Percentiles rank a stretch among this genome's conserved stretches.
Conservation (phyloP, 2,888 invertebrate genomes). For the Pyrrhopygopsis socrates region DNA sequence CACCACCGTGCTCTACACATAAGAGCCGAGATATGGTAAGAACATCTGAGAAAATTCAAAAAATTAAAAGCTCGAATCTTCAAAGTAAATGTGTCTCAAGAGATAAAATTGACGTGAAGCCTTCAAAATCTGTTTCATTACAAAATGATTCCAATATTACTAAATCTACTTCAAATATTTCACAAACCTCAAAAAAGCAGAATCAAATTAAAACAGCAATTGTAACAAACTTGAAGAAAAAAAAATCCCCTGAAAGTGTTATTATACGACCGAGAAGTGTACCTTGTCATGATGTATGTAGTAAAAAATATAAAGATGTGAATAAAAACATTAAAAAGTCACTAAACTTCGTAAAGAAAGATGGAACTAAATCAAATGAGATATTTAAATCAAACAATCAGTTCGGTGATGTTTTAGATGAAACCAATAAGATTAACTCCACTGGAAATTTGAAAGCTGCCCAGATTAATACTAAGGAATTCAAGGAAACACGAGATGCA, state of each 20-base stretch:
- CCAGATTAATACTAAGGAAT: conserved; percentile 91
- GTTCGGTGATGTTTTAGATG: conserved; percentile 92
- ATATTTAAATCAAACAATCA: conserved; percentile 90
- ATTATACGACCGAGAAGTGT: conserved; percentile 90
- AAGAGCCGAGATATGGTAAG: conserved; percentile 93
- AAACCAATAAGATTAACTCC: conserved; percentile 90
- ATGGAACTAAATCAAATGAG: conserved; percentile 71
- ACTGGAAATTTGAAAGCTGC: conserved; percentile 88
- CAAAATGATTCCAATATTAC: conserved; percentile 89
- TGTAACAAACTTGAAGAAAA: conserved; percentile 92
- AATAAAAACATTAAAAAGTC: conserved; percentile 88
- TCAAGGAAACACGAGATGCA: conserved; percentile 95
- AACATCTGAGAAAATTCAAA: conserved; percentile 93
- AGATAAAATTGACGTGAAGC: conserved; percentile 87
- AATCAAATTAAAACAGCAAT: conserved; percentile 91
- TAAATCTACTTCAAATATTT: conserved; percentile 91
- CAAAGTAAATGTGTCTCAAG: conserved; percentile 90
- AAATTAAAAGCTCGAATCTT: conserved; percentile 90
- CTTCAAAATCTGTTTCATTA: conserved; percentile 86
- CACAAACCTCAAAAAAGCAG: conserved; percentile 88
- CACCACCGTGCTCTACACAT: conserved; percentile 87
- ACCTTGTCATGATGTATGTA: conserved; percentile 91
- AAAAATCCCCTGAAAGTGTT: conserved; percentile 91
- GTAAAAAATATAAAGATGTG: conserved; percentile 90
- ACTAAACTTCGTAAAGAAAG: conserved; percentile 87